phyloP scores from a whole-genome alignment of 2,888 invertebrate species.

The Pseudococcus longispinus region DNA sequence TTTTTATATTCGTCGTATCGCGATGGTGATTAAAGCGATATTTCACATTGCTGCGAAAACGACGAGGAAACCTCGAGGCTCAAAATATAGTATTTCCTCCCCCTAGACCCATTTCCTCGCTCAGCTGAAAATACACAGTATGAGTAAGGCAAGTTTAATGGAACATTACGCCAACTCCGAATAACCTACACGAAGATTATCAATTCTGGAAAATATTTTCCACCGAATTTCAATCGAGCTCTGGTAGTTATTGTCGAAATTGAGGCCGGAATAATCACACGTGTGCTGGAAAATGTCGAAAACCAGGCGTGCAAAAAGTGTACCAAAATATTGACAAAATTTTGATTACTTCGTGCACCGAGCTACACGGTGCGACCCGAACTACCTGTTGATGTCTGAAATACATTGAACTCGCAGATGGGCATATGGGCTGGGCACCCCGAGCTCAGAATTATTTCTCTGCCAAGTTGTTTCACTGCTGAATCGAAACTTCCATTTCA shows the following conservation, averaged over 20 bases:
- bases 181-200: neutral
- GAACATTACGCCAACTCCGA: neutral
- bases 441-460: neutral
- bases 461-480: neutral
- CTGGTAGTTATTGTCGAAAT: neutral
- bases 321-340: slow-evolving; percentile 7
- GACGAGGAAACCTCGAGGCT: neutral
- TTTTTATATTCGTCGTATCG: neutral
- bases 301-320: neutral
- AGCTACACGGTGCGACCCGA: neutral
- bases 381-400: neutral
- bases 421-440: neutral
- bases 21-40: neutral
- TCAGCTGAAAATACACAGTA: neutral
- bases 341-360: neutral
- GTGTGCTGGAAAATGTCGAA: neutral
- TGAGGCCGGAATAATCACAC: neutral
- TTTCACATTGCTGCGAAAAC: neutral
- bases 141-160: neutral
- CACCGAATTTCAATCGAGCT: neutral
- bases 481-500: neutral
- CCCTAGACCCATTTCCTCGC: neutral
- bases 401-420: slow-evolving; percentile 5
- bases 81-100: neutral
- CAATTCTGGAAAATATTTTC: neutral